Percentiles rank a stretch among this genome's conserved stretches.
These are phyloP conservation scores for Etheostoma perlongum DNA, from an alignment of 2,797 vertebrate species.

Conservation along the genomic window DNA sequence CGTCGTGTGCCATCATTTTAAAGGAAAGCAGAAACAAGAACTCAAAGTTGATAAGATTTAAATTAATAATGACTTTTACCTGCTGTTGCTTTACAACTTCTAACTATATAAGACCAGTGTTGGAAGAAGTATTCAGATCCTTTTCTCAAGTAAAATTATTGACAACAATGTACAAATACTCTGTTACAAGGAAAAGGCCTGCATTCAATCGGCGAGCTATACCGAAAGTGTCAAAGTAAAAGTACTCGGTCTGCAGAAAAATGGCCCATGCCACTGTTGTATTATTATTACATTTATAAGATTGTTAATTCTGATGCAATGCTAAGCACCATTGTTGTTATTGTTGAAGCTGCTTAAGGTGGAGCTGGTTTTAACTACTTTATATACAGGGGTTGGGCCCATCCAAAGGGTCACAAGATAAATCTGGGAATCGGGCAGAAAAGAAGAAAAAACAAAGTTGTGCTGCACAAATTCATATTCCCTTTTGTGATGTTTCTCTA, in stretches of 20 bases:
- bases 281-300: too few relatives aligned
- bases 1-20: background rate
- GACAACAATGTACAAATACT: background rate
- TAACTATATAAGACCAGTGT: background rate
- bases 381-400: background rate
- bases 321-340: background rate
- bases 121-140: background rate
- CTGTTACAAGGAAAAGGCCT: background rate
- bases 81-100: background rate
- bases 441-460: background rate
- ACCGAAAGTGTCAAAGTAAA: background rate
- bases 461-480: background rate
- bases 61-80: background rate
- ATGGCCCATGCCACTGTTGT: too few relatives aligned
- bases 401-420: background rate
- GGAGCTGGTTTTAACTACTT: background rate
- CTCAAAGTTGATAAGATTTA: background rate
- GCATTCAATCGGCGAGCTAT: background rate
- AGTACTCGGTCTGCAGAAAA: too few relatives aligned
- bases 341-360: background rate
- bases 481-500: background rate
- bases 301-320: background rate
- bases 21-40: conserved; percentile 22
- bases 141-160: background rate
- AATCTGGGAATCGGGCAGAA: background rate